These are phyloP conservation scores for Acanthosepion esculentum DNA, from an alignment of 2,888 invertebrate genomes.

Conservation along the genomic window DNA sequence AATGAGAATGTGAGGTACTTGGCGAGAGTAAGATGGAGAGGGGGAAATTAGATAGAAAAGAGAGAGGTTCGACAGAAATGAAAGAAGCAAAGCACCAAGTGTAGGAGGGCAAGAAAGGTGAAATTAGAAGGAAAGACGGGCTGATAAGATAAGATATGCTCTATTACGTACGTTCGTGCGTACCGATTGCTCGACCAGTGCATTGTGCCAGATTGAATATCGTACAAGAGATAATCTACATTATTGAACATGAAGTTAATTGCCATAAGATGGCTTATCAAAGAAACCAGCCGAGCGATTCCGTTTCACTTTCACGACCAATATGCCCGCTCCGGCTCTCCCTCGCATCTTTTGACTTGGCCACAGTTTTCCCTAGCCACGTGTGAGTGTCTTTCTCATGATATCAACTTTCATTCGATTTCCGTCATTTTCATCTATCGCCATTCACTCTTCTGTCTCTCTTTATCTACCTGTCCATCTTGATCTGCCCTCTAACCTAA, in stretches of 20 bases:
- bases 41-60: not conserved
- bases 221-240: conserved; percentile 23
- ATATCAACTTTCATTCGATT: conserved; percentile 33
- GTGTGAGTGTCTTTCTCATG: conserved; percentile 12
- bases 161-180: conserved; percentile 20
- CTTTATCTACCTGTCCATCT: not conserved
- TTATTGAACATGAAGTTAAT: conserved; percentile 33
- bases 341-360: conserved; percentile 6
- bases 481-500: not conserved
- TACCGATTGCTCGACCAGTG: conserved; percentile 9
- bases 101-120: not conserved
- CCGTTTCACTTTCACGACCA: conserved; percentile 33
- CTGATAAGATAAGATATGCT: conserved; percentile 23
- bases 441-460: not conserved
- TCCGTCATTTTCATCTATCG: conserved; percentile 13
- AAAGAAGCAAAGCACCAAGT: not conserved
- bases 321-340: not conserved
- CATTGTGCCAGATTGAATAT: conserved; percentile 21
- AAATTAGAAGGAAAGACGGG: not conserved
- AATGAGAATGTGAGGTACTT: not conserved
- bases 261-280: conserved; percentile 23
- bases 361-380: not conserved
- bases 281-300: conserved; percentile 23
- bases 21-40: not conserved
- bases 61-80: not conserved